Evolutionary conservation across 2,888 invertebrate species (phyloP).

Genomic region (Monoplex corrugatus): DNA sequence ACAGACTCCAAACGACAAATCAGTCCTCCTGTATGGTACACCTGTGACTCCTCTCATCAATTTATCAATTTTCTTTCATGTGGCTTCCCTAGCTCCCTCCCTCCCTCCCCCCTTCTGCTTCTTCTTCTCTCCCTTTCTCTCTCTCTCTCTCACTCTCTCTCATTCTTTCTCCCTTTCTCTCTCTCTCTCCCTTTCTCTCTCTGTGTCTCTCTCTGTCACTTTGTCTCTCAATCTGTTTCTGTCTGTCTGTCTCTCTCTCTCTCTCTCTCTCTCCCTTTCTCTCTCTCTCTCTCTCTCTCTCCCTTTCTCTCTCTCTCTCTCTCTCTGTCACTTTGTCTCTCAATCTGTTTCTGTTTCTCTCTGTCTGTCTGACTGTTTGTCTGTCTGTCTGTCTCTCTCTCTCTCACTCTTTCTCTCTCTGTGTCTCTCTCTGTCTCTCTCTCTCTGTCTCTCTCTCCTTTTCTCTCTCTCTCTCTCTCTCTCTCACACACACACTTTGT

Average conservation of each 20-base stretch:
- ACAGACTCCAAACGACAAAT: not conserved
- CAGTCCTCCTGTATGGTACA: not conserved
- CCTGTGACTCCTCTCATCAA: not conserved
- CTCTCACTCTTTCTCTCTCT: not conserved
- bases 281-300: constrained; percentile 1
- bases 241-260: no score
- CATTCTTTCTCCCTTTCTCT: no score
- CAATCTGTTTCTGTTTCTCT: not conserved
- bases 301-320: not conserved
- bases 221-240: no score
- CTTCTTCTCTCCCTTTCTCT: not conserved
- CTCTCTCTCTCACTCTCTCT: no score
- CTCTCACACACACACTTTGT: not conserved
- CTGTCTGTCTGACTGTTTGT: not conserved
- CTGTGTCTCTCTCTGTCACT: no score
- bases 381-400: not conserved
- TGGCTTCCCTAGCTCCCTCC: not conserved
- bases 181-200: no score
- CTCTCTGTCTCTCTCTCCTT: not conserved
- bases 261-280: not conserved
- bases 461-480: not conserved
- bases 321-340: no score
- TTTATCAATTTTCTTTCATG: not conserved
- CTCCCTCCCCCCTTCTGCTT: no score
- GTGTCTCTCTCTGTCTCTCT: not conserved